A percentile compares a stretch with the other conserved stretches of the same genome.
These are phyloP conservation scores for Ormia ochracea DNA, from an alignment of 2,888 invertebrate species.

Conservation along the genomic window DNA sequence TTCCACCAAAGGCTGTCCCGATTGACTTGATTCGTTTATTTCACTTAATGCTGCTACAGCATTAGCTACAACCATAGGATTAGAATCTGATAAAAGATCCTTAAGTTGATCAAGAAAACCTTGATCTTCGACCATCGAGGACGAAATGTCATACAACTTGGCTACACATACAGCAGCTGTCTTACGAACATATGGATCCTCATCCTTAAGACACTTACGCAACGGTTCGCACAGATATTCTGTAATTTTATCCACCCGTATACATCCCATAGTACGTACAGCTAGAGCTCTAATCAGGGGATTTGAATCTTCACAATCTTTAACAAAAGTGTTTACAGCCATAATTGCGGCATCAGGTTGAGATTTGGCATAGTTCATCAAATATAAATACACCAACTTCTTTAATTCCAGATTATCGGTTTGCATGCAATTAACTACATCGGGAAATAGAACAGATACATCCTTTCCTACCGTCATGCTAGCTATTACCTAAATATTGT, in stretches of 20 bases:
- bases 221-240: conserved; percentile 99
- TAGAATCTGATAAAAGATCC: conserved; percentile 98
- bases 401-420: conserved; percentile 99
- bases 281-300: conserved; percentile 98
- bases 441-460: conserved; percentile 98
- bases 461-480: conserved; percentile 99
- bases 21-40: conserved; percentile 97
- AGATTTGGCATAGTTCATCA: conserved; percentile 99
- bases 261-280: conserved; percentile 99
- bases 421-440: conserved; percentile 99
- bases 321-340: conserved; percentile 99
- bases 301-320: conserved; percentile 99
- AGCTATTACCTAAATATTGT: conserved; percentile 90
- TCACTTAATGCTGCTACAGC: conserved; percentile 99
- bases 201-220: conserved; percentile 94
- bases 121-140: conserved; percentile 84
- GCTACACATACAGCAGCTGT: conserved; percentile 99
- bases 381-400: conserved; percentile 97
- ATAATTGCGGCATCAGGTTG: conserved; percentile 99
- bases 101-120: conserved; percentile 98
- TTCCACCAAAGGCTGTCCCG: conserved; percentile 93
- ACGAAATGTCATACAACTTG: conserved; percentile 96
- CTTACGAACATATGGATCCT: conserved; percentile 98
- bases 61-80: conserved; percentile 99
- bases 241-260: conserved; percentile 99